Conservation (phyloP, 2,888 invertebrate genomes). For the Malacosoma neustria region DNA sequence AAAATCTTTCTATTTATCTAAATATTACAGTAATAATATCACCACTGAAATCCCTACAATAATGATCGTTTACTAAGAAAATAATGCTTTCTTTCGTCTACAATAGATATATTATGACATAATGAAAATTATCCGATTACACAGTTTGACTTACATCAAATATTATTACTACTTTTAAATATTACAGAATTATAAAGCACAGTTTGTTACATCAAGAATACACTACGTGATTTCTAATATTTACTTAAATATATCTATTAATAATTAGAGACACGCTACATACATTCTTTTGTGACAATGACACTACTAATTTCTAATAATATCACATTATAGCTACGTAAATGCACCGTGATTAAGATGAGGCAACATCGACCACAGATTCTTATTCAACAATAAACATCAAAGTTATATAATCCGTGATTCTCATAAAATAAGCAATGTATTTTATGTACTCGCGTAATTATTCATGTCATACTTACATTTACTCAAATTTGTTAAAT, state of each 20-base stretch:
- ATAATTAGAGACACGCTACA: background rate
- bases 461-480: background rate
- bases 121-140: background rate
- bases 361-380: slow-evolving; percentile 34
- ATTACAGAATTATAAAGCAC: background rate
- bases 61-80: slow-evolving; percentile 3
- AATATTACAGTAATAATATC: slow-evolving; percentile 46
- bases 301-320: slow-evolving; percentile 12
- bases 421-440: slow-evolving; percentile 11
- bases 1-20: slow-evolving; percentile 44
- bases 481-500: too few relatives aligned
- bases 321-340: slow-evolving; percentile 63
- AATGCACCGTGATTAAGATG: slow-evolving; percentile 38
- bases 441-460: slow-evolving; percentile 4
- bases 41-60: slow-evolving; percentile 43
- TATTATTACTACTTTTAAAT: background rate
- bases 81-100: background rate
- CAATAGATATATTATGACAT: background rate
- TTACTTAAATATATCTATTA: background rate
- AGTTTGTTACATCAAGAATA: background rate
- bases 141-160: background rate
- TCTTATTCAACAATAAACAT: slow-evolving; percentile 22
- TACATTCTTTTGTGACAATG: background rate
- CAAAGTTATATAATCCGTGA: slow-evolving; percentile 14
- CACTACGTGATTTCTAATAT: background rate